Percentiles rank a stretch among this genome's conserved stretches.
Conservation (phyloP, 2,113 vertebrate species). For the Scomber colias region DNA sequence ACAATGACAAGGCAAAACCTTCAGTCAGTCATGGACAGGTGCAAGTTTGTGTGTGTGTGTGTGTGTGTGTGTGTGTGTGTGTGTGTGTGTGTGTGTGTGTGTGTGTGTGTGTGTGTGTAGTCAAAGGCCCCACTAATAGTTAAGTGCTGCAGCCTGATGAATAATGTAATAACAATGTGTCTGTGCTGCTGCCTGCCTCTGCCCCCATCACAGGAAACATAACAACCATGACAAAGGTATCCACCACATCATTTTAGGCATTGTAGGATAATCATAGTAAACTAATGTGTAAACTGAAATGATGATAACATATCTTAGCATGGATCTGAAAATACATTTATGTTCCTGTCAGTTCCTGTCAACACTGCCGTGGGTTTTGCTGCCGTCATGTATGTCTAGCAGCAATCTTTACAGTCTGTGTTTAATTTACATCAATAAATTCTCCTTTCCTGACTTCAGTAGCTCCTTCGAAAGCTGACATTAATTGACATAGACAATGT, state of each 20-base stretch:
- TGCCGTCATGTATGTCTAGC: neutral
- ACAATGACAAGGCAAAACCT: conserved; percentile 68
- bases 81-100: neutral
- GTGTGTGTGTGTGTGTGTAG: conserved; percentile 24
- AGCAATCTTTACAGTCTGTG: neutral
- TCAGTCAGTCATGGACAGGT: conserved; percentile 35
- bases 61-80: conserved; percentile 7
- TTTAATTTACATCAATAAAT: neutral
- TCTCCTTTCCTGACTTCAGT: neutral
- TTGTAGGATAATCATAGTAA: neutral
- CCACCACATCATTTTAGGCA: neutral
- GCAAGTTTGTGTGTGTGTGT: conserved; percentile 12
- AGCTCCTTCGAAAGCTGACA: neutral
- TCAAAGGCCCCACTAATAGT: conserved; percentile 4
- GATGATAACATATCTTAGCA: neutral
- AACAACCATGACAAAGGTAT: neutral
- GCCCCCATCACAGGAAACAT: neutral
- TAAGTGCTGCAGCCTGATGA: conserved; percentile 54
- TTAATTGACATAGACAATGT: neutral
- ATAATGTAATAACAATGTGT: conserved; percentile 47
- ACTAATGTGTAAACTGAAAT: neutral
- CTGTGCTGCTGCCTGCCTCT: conserved; percentile 26
- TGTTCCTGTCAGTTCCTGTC: neutral
- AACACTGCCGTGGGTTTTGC: neutral
- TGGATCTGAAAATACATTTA: neutral